A percentile compares a stretch with the other conserved stretches of the same genome.
phyloP scores from a whole-genome alignment of 1,140 invertebrate genomes.

The Pinna nobilis region DNA sequence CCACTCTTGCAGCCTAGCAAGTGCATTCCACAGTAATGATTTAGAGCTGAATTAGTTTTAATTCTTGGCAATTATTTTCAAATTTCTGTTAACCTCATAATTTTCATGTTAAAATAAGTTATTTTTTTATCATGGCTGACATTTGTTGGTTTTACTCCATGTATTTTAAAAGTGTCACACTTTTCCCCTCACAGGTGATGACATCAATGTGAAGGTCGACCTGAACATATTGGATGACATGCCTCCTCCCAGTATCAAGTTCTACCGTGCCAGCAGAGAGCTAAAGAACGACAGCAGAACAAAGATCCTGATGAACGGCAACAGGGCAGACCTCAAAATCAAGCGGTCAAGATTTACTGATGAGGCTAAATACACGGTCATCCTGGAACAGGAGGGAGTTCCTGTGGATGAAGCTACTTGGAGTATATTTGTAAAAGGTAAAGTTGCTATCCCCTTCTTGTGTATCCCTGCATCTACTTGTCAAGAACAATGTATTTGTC shows the following conservation, averaged over 20 bases:
- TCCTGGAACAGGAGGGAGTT: conserved; percentile 95
- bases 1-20: no score
- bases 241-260: conserved; percentile 58
- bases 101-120: no score
- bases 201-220: conserved; percentile 55
- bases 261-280: conserved; percentile 62
- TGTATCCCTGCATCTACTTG: no score
- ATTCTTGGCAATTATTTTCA: no score
- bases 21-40: no score
- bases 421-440: conserved; percentile 96
- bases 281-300: conserved; percentile 69
- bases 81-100: no score
- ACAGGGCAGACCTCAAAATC: conserved; percentile 93
- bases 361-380: conserved; percentile 96
- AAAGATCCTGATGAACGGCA: conserved; percentile 80
- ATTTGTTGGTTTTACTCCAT: no score
- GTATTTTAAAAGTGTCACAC: neutral
- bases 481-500: no score
- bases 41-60: no score
- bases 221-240: conserved; percentile 57
- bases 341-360: conserved; percentile 96
- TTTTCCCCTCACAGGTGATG: conserved; percentile 59
- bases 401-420: conserved; percentile 86
- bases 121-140: no score
- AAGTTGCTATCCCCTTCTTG: conserved; percentile 63